A percentile compares a stretch with the other conserved stretches of the same genome.
Conservation (phyloP, 2,113 vertebrate genomes). For the Bungarus multicinctus region DNA sequence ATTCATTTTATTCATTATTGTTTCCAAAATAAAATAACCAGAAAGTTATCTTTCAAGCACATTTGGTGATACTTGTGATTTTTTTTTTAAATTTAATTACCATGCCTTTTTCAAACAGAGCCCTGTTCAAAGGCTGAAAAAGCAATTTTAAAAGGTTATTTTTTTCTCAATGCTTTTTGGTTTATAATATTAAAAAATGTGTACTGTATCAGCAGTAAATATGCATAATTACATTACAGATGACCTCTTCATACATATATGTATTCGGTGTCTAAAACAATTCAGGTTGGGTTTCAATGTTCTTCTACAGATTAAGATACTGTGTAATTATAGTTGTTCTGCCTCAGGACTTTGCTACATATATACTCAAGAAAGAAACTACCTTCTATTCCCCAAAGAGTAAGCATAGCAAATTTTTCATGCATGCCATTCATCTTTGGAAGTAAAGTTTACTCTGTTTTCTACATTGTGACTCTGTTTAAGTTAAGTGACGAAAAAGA, state of each 20-base stretch:
- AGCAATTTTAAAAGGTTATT: constrained; percentile 27
- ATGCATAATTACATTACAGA: neutral
- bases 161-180: constrained; percentile 28
- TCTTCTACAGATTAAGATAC: neutral
- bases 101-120: constrained; percentile 33
- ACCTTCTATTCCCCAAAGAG: neutral
- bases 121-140: constrained; percentile 30
- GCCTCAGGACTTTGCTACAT: neutral
- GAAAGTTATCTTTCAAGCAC: constrained; percentile 23
- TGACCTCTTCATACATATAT: neutral
- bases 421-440: neutral
- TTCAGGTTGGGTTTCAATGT: neutral
- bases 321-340: neutral
- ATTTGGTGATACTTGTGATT: constrained; percentile 47
- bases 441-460: neutral
- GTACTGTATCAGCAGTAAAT: neutral
- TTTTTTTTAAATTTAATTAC: constrained; percentile 9
- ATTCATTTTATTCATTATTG: constrained; percentile 62
- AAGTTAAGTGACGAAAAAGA: neutral
- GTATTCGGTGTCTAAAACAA: neutral
- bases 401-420: neutral
- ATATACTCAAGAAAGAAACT: neutral
- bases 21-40: constrained; percentile 59
- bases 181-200: neutral
- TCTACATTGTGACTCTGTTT: neutral